These are phyloP conservation scores for Eledona agricola DNA, from an alignment of 2,888 invertebrate genomes.

Conservation along the genomic window DNA sequence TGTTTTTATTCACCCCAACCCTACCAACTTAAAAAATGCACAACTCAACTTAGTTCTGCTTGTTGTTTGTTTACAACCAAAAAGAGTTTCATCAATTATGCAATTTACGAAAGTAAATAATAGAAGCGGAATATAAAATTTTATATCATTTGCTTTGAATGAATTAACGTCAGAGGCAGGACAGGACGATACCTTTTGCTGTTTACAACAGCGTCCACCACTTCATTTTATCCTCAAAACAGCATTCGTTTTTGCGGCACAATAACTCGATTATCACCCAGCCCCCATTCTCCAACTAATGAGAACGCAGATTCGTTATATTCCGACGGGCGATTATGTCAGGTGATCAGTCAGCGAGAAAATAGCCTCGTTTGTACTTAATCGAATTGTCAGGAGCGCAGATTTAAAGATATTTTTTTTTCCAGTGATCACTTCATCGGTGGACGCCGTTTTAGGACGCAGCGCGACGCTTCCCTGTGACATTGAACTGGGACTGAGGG, in stretches of 20 bases:
- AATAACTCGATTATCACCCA: constrained; percentile 37
- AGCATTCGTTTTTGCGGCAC: constrained; percentile 6
- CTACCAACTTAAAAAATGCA: too few relatives aligned
- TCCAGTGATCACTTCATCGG: constrained; percentile 74
- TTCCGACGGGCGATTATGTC: constrained; percentile 43
- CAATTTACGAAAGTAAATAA: too few relatives aligned
- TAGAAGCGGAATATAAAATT: too few relatives aligned
- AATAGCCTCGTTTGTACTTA: constrained; percentile 42
- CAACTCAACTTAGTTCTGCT: too few relatives aligned
- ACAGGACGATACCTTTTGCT: too few relatives aligned
- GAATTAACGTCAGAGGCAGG: too few relatives aligned
- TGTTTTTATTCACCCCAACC: too few relatives aligned
- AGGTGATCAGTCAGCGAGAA: constrained; percentile 45
- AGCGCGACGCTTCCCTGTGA: constrained; percentile 89
- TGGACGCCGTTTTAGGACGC: constrained; percentile 85
- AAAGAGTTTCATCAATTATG: too few relatives aligned
- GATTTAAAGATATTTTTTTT: constrained; percentile 26
- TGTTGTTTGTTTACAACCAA: too few relatives aligned
- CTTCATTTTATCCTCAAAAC: constrained; percentile 1
- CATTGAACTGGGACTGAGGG: constrained; percentile 79
- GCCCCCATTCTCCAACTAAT: constrained; percentile 47
- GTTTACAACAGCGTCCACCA: too few relatives aligned
- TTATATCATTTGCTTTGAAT: too few relatives aligned
- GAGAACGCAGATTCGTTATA: constrained; percentile 50
- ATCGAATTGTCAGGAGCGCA: constrained; percentile 36